phyloP scores from a whole-genome alignment of 2,797 vertebrate genomes.

The Poecile montanus region DNA sequence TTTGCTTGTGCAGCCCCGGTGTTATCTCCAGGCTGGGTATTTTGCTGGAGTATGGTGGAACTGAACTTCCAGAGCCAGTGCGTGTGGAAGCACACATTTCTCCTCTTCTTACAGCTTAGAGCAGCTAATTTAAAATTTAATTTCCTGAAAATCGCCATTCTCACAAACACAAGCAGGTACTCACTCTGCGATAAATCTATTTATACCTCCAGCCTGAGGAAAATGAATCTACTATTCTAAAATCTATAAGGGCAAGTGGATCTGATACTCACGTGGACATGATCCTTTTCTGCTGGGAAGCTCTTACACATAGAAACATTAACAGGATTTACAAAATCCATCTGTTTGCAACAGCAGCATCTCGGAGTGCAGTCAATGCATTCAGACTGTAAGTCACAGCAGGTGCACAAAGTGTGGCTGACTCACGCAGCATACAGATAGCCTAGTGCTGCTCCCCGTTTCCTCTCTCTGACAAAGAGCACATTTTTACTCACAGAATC shows the following conservation, averaged over 20 bases:
- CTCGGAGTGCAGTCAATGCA: neutral
- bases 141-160: conserved; percentile 6
- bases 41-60: neutral
- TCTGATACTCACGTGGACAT: conserved; percentile 40
- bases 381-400: conserved; percentile 30
- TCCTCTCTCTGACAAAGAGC: neutral
- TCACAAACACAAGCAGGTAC: neutral
- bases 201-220: conserved; percentile 12
- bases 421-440: neutral
- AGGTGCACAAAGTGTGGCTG: conserved; percentile 44
- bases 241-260: conserved; percentile 31
- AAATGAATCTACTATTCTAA: conserved; percentile 27
- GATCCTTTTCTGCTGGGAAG: conserved; percentile 43
- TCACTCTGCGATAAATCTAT: neutral
- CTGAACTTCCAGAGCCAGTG: neutral
- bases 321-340: conserved; percentile 56
- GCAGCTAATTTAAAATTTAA: conserved; percentile 48
- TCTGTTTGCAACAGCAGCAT: conserved; percentile 55
- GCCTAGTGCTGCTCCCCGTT: neutral
- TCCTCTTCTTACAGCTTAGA: neutral
- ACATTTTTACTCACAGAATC: neutral
- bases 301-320: conserved; percentile 28
- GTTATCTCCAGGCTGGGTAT: neutral
- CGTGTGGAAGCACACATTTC: neutral
- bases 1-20: fast-evolving